Percentiles rank a stretch among this genome's conserved stretches.
These are phyloP conservation scores for Contarinia nasturtii DNA, from an alignment of 1,140 invertebrate genomes.

Conservation along the genomic window DNA sequence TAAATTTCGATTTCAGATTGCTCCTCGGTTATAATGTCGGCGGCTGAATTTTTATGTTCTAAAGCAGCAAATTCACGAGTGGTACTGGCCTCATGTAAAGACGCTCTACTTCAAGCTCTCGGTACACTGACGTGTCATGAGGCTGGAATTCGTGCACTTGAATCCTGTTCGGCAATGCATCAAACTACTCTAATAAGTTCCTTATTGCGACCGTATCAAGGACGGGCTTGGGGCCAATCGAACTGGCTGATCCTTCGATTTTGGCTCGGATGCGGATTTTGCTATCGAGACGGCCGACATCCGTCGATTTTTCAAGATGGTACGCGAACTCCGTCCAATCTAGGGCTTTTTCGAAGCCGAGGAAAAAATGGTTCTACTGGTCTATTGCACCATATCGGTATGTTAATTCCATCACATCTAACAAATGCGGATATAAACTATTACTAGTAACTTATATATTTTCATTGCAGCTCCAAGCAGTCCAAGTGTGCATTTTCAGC, in stretches of 20 bases:
- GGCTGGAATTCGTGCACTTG: conserved; percentile 33
- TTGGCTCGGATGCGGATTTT: conserved; percentile 70
- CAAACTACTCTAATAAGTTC: conserved; percentile 41
- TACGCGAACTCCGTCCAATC: conserved; percentile 9
- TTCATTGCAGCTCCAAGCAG: too few species aligned
- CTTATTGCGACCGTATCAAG: conserved; percentile 58
- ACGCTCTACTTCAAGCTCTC: conserved; percentile 53
- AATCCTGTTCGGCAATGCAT: conserved; percentile 32
- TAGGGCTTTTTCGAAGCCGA: conserved; percentile 19
- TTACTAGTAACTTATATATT: too few species aligned
- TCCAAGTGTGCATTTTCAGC: not conserved
- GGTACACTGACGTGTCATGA: conserved; percentile 41
- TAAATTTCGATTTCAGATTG: not conserved
- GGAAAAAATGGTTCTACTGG: conserved; percentile 21
- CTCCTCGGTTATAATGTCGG: conserved; percentile 30
- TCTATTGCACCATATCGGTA: conserved; percentile 20
- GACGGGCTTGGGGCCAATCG: conserved; percentile 67
- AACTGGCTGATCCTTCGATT: conserved; percentile 71
- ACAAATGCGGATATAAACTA: too few species aligned
- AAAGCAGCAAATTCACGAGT: conserved; percentile 60
- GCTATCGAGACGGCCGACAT: conserved; percentile 41
- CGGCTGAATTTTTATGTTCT: conserved; percentile 49
- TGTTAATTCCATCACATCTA: conserved; percentile 18
- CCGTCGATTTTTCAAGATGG: conserved; percentile 22
- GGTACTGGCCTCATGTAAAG: conserved; percentile 53